Percentiles rank a stretch among this genome's conserved stretches.
These are phyloP conservation scores for Drosophila tani DNA, from an alignment of 1,140 invertebrate species.

Conservation along the genomic window DNA sequence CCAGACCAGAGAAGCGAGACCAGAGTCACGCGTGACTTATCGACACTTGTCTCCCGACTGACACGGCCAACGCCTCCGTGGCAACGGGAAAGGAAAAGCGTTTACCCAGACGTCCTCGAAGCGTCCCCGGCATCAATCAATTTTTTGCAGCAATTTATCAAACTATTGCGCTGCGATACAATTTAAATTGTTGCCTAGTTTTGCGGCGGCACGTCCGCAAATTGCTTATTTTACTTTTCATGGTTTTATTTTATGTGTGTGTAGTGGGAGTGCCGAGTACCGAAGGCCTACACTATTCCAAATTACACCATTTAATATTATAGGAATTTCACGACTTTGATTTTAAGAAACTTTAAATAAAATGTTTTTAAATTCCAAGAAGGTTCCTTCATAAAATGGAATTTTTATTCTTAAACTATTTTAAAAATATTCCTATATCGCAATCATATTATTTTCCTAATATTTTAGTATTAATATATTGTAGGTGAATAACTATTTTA, in stretches of 20 bases:
- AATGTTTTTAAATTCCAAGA: no score
- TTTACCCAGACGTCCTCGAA: constrained; percentile 22
- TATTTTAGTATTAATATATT: no score
- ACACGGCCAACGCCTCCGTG: constrained; percentile 46
- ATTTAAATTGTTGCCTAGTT: constrained; percentile 78
- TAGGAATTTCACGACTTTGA: no score
- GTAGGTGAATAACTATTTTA: not conserved
- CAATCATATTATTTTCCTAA: not conserved
- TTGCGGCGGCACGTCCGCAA: constrained; percentile 68
- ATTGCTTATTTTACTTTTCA: constrained; percentile 41
- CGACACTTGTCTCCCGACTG: constrained; percentile 54
- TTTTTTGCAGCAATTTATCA: constrained; percentile 78
- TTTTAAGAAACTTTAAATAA: no score
- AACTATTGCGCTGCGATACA: constrained; percentile 69
- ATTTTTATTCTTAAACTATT: no score
- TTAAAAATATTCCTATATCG: not conserved
- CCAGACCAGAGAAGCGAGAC: constrained; percentile 30
- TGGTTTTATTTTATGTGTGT: constrained; percentile 19
- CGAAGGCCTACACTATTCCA: constrained; percentile 24
- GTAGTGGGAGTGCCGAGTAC: constrained; percentile 1
- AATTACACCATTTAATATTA: not conserved
- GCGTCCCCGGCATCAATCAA: constrained; percentile 65
- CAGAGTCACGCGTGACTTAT: constrained; percentile 70
- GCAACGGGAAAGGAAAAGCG: not conserved
- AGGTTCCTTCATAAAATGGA: no score